These are phyloP conservation scores for Prosapia bicincta DNA, from an alignment of 2,888 invertebrate genomes.

Conservation along the genomic window DNA sequence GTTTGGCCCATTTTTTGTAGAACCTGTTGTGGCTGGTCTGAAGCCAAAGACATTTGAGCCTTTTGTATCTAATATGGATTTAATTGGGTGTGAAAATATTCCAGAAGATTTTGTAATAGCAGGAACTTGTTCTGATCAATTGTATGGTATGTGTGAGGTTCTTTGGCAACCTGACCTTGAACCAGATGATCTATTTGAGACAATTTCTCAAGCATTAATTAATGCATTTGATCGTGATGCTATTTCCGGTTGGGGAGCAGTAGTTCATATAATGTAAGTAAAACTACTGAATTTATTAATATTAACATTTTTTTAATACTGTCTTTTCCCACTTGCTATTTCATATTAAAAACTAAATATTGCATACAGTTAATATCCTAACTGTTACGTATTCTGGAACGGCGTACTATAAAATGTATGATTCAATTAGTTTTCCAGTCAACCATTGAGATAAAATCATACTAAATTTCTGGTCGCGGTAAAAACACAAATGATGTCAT, in stretches of 20 bases:
- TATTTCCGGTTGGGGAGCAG: slow-evolving; percentile 96
- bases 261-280: too few relatives aligned
- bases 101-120: slow-evolving; percentile 96
- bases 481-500: too few relatives aligned
- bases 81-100: slow-evolving; percentile 84
- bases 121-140: slow-evolving; percentile 87
- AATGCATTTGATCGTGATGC: slow-evolving; percentile 98
- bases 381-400: too few relatives aligned
- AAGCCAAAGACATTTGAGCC: slow-evolving; percentile 82
- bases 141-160: slow-evolving; percentile 96
- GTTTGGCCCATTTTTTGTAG: slow-evolving; percentile 97
- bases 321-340: too few relatives aligned
- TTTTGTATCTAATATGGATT: slow-evolving; percentile 91
- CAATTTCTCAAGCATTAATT: slow-evolving; percentile 90
- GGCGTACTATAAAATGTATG: too few relatives aligned
- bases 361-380: too few relatives aligned
- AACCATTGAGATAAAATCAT: too few relatives aligned
- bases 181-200: slow-evolving; percentile 93
- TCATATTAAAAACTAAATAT: too few relatives aligned
- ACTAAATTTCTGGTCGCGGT: too few relatives aligned
- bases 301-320: too few relatives aligned
- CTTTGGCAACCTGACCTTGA: slow-evolving; percentile 88
- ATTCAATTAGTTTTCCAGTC: too few relatives aligned
- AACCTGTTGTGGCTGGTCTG: slow-evolving; percentile 93
- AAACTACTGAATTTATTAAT: too few relatives aligned